phyloP scores from a whole-genome alignment of 1,140 invertebrate genomes.

The Formica selysi region DNA sequence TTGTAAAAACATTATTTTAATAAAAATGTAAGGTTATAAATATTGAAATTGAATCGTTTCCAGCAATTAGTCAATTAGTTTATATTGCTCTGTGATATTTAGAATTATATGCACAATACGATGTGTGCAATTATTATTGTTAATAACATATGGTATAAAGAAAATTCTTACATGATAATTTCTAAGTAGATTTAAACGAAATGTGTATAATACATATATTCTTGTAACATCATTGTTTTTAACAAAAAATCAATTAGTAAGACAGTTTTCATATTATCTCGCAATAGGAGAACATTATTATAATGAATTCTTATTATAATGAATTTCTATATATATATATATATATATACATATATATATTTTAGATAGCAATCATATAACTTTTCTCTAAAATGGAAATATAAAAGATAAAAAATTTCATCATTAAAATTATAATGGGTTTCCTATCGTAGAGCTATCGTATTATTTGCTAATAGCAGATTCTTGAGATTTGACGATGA shows the following conservation, averaged over 20 bases:
- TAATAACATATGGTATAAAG: not conserved
- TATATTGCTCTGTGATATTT: conserved; percentile 4
- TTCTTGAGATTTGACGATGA: no score
- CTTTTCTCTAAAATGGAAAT: no score
- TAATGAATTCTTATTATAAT: no score
- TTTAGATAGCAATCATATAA: no score
- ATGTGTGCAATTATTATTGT: not conserved
- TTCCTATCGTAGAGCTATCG: no score
- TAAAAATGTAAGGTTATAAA: conserved; percentile 18
- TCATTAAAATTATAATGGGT: no score
- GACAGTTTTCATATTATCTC: not conserved
- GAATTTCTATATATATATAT: no score
- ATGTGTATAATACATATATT: not conserved
- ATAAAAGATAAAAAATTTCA: no score
- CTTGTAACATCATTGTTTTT: not conserved
- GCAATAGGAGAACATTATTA: not conserved
- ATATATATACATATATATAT: no score
- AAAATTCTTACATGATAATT: not conserved
- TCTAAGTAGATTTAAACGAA: not conserved
- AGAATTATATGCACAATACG: not conserved
- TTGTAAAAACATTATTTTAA: not conserved
- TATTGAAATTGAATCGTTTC: not conserved
- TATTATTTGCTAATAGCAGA: no score
- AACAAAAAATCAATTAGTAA: not conserved
- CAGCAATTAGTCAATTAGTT: not conserved